Base-by-base conservation (phyloP, 2,797 vertebrate species). In the Hipposideros larvatus region DNA sequence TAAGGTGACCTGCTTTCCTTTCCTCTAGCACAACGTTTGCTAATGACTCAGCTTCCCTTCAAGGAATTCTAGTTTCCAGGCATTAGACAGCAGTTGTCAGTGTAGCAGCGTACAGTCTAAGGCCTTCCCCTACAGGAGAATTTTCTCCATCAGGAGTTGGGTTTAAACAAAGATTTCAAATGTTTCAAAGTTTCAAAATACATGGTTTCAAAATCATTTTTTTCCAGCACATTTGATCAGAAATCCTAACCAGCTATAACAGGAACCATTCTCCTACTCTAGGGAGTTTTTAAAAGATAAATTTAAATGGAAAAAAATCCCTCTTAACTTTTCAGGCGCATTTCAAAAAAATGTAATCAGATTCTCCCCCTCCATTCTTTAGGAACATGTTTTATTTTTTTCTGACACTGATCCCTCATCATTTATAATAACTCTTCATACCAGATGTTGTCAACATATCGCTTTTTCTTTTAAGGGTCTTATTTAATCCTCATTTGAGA, bases 401-500 rank as follows among this genome's bases (percentile, higher is more conserved):
- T 83, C 89, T 94, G 51, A 31, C 24, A 87, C 21, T 78, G 88
- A 97, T 26, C 37, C 66, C 86, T 95, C 63, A 88, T 51, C 43
- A 57, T 82, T 92, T 89, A 87, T 95, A 96, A 71, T 79, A 95
- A 96, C 28, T 93, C 86, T 94, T 86, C 68, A 57, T 7, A 85
- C 14, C 95, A 97, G 31, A 83, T 89, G 28, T 31, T 94, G 53
- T 53, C 84, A 97, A 91, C 90, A 96, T 71, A 97, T 70, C 79
- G 16, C 51, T 82, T 15, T 92, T 51, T 95, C 94, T 96, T 92
- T 48, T 65, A 86, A 78, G 14, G 15, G 5, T 78, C 13, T 89
- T 93, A 97, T 66, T 96, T 80, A 97, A 91, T 97, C 94, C 51
- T 74, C 7, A 9, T 95, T 97, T 94, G 89, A 87, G 73, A 95